Conservation (phyloP, 2,113 vertebrate genomes). For the Aldabrachelys gigantea region DNA sequence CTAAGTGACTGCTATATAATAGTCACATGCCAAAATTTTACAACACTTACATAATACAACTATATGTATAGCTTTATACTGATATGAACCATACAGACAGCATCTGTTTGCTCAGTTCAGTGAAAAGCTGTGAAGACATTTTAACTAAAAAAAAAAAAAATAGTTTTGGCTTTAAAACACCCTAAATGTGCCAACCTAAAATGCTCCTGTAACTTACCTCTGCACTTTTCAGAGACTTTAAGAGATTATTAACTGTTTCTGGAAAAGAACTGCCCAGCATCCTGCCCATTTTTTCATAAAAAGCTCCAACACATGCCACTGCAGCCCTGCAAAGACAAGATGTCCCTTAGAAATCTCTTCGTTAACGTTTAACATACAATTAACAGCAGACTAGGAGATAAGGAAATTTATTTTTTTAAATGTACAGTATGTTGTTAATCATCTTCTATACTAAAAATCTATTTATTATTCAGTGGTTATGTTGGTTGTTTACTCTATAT, state of each 20-base stretch:
- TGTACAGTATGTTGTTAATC: neutral
- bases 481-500: accelerated
- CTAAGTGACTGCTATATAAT: neutral
- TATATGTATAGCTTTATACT: neutral
- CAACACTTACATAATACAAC: neutral
- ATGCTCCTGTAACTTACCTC: slow-evolving; percentile 82
- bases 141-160: neutral
- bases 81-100: neutral
- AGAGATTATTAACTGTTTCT: slow-evolving; percentile 96
- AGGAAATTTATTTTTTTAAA: too few species aligned
- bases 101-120: neutral
- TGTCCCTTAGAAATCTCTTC: neutral
- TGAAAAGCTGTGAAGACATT: neutral
- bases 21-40: neutral
- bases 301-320: slow-evolving; percentile 96
- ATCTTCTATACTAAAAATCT: neutral
- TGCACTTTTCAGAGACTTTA: slow-evolving; percentile 96
- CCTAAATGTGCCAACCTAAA: neutral
- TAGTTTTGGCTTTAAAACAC: neutral
- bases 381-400: neutral
- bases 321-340: slow-evolving; percentile 84
- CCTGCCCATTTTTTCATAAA: slow-evolving; percentile 99
- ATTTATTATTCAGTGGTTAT: neutral
- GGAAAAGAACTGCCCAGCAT: slow-evolving; percentile 98
- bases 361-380: neutral